These are phyloP conservation scores for Aulostomus chinensis DNA, from an alignment of 2,797 vertebrate species.

Conservation along the genomic window DNA sequence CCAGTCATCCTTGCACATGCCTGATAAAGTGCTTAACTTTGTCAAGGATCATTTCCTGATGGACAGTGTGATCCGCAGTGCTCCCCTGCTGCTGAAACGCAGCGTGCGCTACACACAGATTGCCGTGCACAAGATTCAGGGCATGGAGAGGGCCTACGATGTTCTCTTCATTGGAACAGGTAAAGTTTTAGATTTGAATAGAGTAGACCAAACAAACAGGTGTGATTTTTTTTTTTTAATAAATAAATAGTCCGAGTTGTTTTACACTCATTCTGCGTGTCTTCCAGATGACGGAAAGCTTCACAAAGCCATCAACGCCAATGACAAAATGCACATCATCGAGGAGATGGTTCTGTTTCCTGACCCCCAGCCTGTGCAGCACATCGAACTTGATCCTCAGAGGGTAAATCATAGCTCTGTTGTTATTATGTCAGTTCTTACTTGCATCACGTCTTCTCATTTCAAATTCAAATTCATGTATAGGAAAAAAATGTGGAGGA, in stretches of 20 bases:
- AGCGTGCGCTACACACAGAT: conserved; percentile 88
- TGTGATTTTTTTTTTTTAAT: too few species aligned
- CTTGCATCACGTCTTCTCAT: not conserved
- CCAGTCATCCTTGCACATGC: conserved; percentile 91
- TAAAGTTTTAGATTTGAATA: conserved; percentile 56
- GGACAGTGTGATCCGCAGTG: conserved; percentile 88
- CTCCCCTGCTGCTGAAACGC: conserved; percentile 85
- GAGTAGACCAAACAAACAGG: too few species aligned
- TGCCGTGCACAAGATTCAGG: conserved; percentile 83
- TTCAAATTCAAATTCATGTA: conserved; percentile 15
- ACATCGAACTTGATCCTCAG: conserved; percentile 87
- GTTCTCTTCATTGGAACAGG: conserved; percentile 92
- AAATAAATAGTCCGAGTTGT: not conserved
- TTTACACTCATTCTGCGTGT: not conserved
- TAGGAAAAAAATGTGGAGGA: conserved; percentile 9
- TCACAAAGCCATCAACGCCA: conserved; percentile 88
- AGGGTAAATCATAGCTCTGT: conserved; percentile 66
- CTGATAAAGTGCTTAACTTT: conserved; percentile 93
- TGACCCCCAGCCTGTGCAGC: conserved; percentile 82
- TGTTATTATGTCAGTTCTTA: conserved; percentile 1
- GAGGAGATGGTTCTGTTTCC: conserved; percentile 89
- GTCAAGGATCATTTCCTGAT: conserved; percentile 96
- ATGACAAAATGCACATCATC: conserved; percentile 83
- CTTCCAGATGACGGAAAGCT: conserved; percentile 86
- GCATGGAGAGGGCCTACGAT: conserved; percentile 81